These are phyloP conservation scores for Illadopsis cleaveri DNA, from an alignment of 2,113 vertebrate species.

Conservation along the genomic window DNA sequence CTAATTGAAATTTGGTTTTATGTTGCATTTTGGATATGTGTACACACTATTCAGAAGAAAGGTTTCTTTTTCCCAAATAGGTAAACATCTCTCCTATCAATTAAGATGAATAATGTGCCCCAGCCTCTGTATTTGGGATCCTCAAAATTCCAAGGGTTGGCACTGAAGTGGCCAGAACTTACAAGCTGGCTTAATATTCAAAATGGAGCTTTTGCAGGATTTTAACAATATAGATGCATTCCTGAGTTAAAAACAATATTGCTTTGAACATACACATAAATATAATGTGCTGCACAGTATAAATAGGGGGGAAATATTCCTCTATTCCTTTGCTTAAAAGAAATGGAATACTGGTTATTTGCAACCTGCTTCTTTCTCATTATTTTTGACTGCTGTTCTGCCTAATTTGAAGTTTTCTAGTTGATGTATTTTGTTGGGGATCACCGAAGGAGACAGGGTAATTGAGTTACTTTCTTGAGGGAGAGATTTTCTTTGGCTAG, in stretches of 20 bases:
- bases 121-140: not conserved
- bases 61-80: not conserved
- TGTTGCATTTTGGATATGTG: not conserved
- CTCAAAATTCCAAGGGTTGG: not conserved
- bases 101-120: not conserved
- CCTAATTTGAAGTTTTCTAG: not conserved
- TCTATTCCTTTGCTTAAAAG: not conserved
- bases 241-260: not conserved
- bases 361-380: not conserved
- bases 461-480: constrained; percentile 3
- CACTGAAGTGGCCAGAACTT: not conserved
- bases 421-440: not conserved
- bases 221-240: not conserved
- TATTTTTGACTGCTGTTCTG: not conserved
- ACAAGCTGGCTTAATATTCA: not conserved
- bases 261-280: not conserved
- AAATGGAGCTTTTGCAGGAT: not conserved
- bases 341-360: not conserved
- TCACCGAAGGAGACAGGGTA: not conserved
- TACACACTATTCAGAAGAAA: accelerated
- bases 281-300: not conserved
- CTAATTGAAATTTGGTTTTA: not conserved
- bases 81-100: not conserved
- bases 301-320: not conserved
- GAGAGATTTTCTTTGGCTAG: not conserved